phyloP scores from a whole-genome alignment of 2,888 invertebrate species.

The Punctoribates punctum region DNA sequence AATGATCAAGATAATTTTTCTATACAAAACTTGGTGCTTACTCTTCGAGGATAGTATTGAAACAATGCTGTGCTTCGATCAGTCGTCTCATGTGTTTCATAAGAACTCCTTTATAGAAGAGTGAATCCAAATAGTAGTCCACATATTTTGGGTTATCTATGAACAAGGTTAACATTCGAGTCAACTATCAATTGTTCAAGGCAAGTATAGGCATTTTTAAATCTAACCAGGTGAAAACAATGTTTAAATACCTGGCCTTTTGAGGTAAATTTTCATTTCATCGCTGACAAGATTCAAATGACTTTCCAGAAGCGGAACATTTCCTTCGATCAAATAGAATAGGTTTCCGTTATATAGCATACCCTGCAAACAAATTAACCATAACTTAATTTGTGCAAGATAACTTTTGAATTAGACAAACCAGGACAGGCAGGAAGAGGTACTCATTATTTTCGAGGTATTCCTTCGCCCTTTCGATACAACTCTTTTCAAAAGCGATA shows the following conservation, averaged over 20 bases:
- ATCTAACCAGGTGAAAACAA: neutral
- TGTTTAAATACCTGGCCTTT: slow-evolving; percentile 6
- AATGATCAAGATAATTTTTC: neutral
- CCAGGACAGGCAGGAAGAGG: slow-evolving; percentile 37
- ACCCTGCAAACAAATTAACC: neutral
- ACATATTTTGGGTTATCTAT: neutral
- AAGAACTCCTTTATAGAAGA: slow-evolving; percentile 16
- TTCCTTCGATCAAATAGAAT: slow-evolving; percentile 36
- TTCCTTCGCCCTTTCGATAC: slow-evolving; percentile 22
- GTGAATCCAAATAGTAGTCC: neutral
- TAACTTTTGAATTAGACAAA: neutral
- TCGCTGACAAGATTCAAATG: slow-evolving; percentile 19
- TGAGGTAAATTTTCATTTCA: slow-evolving; percentile 28
- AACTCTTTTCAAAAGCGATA: slow-evolving; percentile 30
- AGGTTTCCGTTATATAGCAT: slow-evolving; percentile 35
- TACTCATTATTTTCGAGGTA: slow-evolving; percentile 30
- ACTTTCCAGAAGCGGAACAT: slow-evolving; percentile 18
- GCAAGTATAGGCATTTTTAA: neutral
- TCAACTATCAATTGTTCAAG: neutral
- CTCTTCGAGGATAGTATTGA: slow-evolving; percentile 7
- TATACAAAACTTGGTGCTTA: neutral
- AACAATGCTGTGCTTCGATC: slow-evolving; percentile 20
- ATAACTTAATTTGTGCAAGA: neutral
- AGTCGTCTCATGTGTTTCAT: slow-evolving; percentile 1
- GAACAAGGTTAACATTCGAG: neutral